A percentile compares a stretch with the other conserved stretches of the same genome.
phyloP scores from a whole-genome alignment of 2,888 invertebrate species.

The Orthosia cruda region DNA sequence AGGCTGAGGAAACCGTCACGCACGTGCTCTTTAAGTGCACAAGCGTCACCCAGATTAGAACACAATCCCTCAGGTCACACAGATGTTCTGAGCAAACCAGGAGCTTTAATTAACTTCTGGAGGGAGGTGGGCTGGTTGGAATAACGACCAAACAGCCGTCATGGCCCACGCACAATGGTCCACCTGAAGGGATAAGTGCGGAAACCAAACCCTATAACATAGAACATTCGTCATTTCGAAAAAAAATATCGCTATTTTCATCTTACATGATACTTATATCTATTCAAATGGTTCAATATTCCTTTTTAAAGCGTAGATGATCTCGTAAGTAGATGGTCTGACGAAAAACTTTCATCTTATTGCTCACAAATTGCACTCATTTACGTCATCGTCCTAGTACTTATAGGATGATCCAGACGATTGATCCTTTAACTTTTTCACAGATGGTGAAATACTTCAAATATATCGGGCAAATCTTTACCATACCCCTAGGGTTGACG shows the following conservation, averaged over 20 bases:
- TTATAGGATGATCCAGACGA: neutral
- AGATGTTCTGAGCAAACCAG: too few species aligned
- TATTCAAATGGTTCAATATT: neutral
- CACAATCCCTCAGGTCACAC: too few species aligned
- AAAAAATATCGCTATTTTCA: fast-evolving
- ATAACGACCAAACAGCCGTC: too few species aligned
- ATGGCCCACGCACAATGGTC: too few species aligned
- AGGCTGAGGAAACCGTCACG: too few species aligned
- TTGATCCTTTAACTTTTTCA: neutral
- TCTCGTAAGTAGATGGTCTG: neutral
- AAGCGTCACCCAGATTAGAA: too few species aligned
- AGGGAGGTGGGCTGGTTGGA: too few species aligned
- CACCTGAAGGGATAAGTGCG: too few species aligned
- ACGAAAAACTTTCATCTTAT: neutral
- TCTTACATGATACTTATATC: neutral
- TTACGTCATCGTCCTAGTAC: neutral
- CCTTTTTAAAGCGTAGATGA: neutral
- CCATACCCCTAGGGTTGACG: neutral
- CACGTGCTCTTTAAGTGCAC: too few species aligned
- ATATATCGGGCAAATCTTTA: neutral
- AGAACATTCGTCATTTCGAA: too few species aligned
- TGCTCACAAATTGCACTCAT: neutral
- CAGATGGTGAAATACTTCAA: constrained; percentile 2
- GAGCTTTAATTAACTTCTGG: too few species aligned
- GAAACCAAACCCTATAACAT: too few species aligned